Conservation (phyloP, 1,140 invertebrate genomes). For the Bradysia coprophila region DNA sequence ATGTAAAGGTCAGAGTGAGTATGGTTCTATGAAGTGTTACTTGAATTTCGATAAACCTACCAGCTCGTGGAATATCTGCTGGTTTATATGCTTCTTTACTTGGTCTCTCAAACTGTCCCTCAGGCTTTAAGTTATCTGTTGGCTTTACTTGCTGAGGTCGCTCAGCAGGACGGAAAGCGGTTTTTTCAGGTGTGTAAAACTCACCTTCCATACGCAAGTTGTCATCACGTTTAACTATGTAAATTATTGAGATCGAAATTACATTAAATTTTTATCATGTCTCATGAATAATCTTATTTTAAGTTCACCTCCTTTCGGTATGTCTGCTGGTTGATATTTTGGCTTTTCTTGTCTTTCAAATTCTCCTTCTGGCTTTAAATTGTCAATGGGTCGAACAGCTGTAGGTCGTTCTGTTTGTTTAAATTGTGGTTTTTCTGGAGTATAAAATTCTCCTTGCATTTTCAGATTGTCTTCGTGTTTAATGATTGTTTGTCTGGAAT, state of each 20-base stretch:
- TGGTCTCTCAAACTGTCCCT: constrained; percentile 31
- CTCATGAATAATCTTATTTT: constrained; percentile 36
- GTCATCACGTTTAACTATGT: constrained; percentile 31
- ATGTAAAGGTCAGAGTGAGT: constrained; percentile 32
- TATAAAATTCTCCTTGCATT: constrained; percentile 35
- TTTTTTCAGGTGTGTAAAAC: constrained; percentile 30
- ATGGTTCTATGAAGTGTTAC: constrained; percentile 33
- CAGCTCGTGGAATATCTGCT: constrained; percentile 32
- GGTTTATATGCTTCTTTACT: constrained; percentile 25
- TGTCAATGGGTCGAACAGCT: constrained; percentile 33
- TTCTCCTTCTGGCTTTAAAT: constrained; percentile 34
- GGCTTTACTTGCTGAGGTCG: constrained; percentile 23
- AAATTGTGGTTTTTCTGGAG: constrained; percentile 24
- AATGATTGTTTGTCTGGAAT: constrained; percentile 10
- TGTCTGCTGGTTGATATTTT: constrained; percentile 11
- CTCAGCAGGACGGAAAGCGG: constrained; percentile 28
- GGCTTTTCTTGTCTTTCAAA: constrained; percentile 22
- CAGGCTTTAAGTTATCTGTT: constrained; percentile 28
- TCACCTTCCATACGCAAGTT: constrained; percentile 36
- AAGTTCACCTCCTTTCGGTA: constrained; percentile 25
- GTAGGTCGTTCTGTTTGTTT: constrained; percentile 25
- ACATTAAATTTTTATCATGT: constrained; percentile 34
- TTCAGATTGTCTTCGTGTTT: constrained; percentile 11
- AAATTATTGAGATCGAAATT: constrained; percentile 25
- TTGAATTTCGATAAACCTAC: constrained; percentile 33